Evolutionary conservation across 2,888 invertebrate species (phyloP).

Genomic region (Nineta flava): DNA sequence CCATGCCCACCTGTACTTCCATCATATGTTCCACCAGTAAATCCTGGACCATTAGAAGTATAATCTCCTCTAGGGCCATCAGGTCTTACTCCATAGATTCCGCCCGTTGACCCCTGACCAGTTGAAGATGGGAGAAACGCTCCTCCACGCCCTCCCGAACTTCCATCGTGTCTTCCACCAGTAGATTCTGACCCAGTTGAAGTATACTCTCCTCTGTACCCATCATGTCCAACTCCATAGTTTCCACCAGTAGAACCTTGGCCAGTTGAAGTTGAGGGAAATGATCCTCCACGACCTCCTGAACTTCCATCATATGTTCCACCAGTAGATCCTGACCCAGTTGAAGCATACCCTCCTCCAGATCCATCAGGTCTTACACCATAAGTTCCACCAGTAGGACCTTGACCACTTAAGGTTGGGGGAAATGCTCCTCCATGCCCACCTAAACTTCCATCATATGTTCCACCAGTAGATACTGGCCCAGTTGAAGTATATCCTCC

Average conservation of each 20-base stretch:
- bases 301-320: constrained; percentile 48
- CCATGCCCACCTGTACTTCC: not conserved
- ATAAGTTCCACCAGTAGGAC: constrained; percentile 68
- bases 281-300: constrained; percentile 66
- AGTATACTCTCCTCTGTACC: no score
- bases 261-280: constrained; percentile 54
- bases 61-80: no score
- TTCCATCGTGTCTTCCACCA: no score
- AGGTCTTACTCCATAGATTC: no score
- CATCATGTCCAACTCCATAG: constrained; percentile 34
- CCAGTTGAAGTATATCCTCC: no score
- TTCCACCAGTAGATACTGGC: no score
- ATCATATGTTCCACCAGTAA: not conserved
- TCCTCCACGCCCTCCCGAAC: no score
- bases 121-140: constrained; percentile 13
- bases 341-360: no score
- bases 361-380: constrained; percentile 24
- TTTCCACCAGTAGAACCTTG: constrained; percentile 52
- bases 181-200: no score
- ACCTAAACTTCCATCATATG: constrained; percentile 55
- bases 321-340: no score
- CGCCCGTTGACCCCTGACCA: no score
- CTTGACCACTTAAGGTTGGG: constrained; percentile 61
- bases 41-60: no score
- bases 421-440: constrained; percentile 67